These are phyloP conservation scores for Phanerotoma sp. DNA, from an alignment of 2,888 invertebrate species.

Conservation along the genomic window DNA sequence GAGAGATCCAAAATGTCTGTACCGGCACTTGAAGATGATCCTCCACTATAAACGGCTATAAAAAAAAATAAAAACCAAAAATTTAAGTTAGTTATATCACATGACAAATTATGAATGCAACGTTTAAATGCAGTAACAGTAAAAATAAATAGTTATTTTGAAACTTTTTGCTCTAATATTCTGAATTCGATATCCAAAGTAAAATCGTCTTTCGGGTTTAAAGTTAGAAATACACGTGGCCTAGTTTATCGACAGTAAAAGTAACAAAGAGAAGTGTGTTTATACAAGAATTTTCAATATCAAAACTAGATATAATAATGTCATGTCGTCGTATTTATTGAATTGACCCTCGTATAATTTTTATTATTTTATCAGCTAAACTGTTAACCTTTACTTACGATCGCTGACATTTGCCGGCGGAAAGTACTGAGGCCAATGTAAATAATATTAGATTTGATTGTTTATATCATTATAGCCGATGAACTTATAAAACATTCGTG, in stretches of 20 bases:
- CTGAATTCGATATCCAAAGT: background rate
- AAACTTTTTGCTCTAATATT: conserved; percentile 3
- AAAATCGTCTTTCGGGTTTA: background rate
- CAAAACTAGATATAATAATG: conserved; percentile 9
- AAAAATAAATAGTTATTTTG: conserved; percentile 2
- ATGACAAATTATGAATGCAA: background rate
- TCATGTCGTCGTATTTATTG: conserved; percentile 36
- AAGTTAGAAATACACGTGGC: conserved; percentile 2
- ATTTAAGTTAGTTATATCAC: background rate
- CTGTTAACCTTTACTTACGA: conserved; percentile 46
- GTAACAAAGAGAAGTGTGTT: background rate
- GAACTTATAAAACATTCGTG: conserved; percentile 11
- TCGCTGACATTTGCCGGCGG: conserved; percentile 35
- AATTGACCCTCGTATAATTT: conserved; percentile 39
- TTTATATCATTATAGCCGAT: conserved; percentile 35
- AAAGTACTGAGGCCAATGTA: conserved; percentile 41
- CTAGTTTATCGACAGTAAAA: conserved; percentile 7
- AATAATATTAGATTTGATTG: conserved; percentile 41
- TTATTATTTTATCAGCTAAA: conserved; percentile 40
- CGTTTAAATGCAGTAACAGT: background rate
- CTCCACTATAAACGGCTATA: conserved; percentile 53
- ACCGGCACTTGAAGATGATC: conserved; percentile 63
- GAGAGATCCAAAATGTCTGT: conserved; percentile 85
- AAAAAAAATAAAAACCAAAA: conserved; percentile 21
- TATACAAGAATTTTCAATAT: conserved; percentile 1